Conservation (phyloP, 2,113 vertebrate genomes). For the Pseudopodoces humilis region DNA sequence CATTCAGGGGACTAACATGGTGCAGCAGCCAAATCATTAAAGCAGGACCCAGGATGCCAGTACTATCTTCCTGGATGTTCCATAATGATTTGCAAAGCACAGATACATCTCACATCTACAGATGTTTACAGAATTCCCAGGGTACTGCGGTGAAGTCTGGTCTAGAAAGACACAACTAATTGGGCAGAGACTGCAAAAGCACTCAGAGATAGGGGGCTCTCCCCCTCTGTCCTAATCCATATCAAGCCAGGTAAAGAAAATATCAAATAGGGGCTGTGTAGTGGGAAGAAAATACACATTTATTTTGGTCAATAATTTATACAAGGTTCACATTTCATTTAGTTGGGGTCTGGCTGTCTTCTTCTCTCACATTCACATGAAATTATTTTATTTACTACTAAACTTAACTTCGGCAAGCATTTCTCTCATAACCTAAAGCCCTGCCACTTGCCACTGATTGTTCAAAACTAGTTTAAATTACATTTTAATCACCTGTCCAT, state of each 20-base stretch:
- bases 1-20: background rate
- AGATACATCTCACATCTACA: background rate
- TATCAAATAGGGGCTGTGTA: background rate
- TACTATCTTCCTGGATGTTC: background rate
- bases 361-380: background rate
- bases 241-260: background rate
- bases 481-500: background rate
- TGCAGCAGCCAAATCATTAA: background rate
- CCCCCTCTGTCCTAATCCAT: background rate
- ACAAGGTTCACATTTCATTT: background rate
- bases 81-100: background rate
- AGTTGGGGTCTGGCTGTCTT: background rate
- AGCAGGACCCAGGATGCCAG: background rate
- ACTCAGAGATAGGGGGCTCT: background rate
- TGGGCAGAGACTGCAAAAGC: background rate
- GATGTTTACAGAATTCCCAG: background rate
- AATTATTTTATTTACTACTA: background rate
- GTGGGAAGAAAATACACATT: background rate
- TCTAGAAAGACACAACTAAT: background rate
- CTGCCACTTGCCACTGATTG: background rate
- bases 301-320: background rate
- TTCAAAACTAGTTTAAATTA: background rate
- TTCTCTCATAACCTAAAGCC: background rate
- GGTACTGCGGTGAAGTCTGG: background rate
- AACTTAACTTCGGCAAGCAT: background rate